Conservation (phyloP, 2,797 vertebrate species). For the Acanthiza pusilla region DNA sequence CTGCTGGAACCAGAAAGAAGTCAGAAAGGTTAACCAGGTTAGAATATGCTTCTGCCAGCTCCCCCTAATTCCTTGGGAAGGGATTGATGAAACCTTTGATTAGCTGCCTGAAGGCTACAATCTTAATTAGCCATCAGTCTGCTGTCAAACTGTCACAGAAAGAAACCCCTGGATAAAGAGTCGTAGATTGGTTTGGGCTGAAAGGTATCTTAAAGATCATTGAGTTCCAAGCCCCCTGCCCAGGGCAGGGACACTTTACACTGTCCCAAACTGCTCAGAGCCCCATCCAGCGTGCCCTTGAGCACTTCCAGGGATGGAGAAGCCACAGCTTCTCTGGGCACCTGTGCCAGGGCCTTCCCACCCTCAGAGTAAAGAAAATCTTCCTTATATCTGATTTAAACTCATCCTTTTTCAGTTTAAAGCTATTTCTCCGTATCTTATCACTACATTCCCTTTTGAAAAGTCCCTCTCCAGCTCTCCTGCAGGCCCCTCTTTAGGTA, state of each 20-base stretch:
- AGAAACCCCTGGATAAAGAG: neutral
- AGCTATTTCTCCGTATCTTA: neutral
- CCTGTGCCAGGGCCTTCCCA: neutral
- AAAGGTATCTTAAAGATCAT: neutral
- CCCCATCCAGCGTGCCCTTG: neutral
- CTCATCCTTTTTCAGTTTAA: neutral
- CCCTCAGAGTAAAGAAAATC: neutral
- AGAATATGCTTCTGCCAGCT: neutral
- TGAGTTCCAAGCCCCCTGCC: too few species aligned
- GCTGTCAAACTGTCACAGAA: neutral
- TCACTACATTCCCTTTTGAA: rapidly evolving
- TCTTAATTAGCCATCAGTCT: neutral
- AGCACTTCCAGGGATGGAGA: neutral
- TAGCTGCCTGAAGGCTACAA: neutral
- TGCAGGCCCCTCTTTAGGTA: neutral
- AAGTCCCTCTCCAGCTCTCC: neutral
- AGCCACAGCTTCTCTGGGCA: neutral
- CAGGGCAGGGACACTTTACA: neutral
- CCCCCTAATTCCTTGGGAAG: neutral
- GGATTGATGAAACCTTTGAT: neutral
- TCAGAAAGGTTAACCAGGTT: neutral
- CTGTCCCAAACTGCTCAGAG: rapidly evolving
- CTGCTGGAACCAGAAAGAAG: neutral
- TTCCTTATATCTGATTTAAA: neutral
- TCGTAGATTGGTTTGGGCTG: neutral